phyloP scores from a whole-genome alignment of 2,113 vertebrate genomes.

The Clarias gariepinus region DNA sequence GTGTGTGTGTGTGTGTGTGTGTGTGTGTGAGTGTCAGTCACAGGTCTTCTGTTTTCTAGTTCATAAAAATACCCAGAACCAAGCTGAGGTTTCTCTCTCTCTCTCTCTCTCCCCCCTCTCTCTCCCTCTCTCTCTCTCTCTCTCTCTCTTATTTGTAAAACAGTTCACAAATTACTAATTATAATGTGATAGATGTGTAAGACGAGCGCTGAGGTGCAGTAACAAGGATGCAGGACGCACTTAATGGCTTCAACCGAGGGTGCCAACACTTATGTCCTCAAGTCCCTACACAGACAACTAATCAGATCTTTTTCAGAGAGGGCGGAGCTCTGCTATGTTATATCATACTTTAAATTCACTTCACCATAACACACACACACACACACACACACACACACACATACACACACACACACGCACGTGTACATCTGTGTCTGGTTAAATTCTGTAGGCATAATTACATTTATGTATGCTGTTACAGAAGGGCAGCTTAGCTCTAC shows the following conservation, averaged over 20 bases:
- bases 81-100: no score
- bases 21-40: neutral
- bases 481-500: neutral
- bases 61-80: neutral
- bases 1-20: conserved; percentile 8
- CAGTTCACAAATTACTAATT: no score
- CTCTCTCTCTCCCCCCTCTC: no score
- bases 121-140: no score
- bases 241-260: no score
- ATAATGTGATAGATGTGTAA: no score
- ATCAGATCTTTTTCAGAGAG: neutral
- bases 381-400: neutral
- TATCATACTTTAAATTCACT: neutral
- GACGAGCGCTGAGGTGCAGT: no score
- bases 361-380: neutral
- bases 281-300: no score
- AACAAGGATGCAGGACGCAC: no score
- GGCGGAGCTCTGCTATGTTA: neutral
- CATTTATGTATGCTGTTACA: neutral
- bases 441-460: neutral
- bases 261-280: no score
- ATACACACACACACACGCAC: neutral
- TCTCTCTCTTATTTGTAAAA: no score
- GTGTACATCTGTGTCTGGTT: neutral
- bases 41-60: neutral